phyloP scores from a whole-genome alignment of 2,113 vertebrate genomes.

The Syngnathus typhle region DNA sequence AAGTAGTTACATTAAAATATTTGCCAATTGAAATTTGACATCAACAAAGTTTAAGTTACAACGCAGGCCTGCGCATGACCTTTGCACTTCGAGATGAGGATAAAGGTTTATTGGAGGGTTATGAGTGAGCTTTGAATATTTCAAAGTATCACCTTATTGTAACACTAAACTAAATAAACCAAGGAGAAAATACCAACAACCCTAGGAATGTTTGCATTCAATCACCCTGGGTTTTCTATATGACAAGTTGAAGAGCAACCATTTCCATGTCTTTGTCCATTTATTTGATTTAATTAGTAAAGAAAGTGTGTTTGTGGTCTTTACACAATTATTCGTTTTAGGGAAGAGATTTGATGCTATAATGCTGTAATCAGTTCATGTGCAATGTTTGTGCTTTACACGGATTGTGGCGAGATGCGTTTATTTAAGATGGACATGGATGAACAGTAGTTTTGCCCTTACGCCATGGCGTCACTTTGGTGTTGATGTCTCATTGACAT shows the following conservation, averaged over 20 bases:
- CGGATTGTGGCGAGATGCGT: constrained; percentile 39
- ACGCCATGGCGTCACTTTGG: constrained; percentile 28
- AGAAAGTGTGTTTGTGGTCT: not conserved
- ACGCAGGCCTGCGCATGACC: constrained; percentile 1
- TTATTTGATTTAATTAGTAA: constrained; percentile 13
- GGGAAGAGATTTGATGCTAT: constrained; percentile 24
- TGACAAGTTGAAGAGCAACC: constrained; percentile 5
- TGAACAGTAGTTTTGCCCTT: constrained; percentile 36
- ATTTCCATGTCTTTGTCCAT: constrained; percentile 1
- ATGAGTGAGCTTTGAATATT: constrained; percentile 12
- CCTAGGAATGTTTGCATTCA: not conserved
- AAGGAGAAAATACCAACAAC: not conserved
- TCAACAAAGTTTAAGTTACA: not conserved
- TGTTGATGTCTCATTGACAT: constrained; percentile 55
- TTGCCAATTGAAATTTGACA: not conserved
- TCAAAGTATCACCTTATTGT: not conserved
- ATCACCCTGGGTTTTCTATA: constrained; percentile 7
- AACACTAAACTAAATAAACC: not conserved
- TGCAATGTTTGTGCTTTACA: constrained; percentile 54
- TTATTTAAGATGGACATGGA: constrained; percentile 30
- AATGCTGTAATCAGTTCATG: constrained; percentile 38
- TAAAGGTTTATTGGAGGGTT: constrained; percentile 1
- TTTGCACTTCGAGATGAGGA: constrained; percentile 3
- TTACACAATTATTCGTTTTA: constrained; percentile 6
- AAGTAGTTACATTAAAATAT: not conserved